A percentile compares a stretch with the other conserved stretches of the same genome.
Conservation (phyloP, 2,888 invertebrate species). For the Sinopyrophorus schimmeli region DNA sequence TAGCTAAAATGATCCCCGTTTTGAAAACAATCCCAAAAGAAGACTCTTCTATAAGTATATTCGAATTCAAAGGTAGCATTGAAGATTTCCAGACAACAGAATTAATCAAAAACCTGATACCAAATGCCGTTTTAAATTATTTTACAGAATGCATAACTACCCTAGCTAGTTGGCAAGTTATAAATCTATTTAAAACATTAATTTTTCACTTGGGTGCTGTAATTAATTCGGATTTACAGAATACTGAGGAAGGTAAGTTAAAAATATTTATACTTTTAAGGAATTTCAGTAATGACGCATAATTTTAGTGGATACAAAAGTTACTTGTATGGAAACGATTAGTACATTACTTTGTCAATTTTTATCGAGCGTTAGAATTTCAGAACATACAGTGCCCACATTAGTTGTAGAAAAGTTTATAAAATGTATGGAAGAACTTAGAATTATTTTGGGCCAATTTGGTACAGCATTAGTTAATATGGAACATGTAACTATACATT, state of each 20-base stretch:
- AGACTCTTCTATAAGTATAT: not conserved
- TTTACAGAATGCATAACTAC: slow-evolving; percentile 45
- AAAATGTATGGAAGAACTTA: slow-evolving; percentile 44
- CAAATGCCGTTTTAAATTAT: slow-evolving; percentile 42
- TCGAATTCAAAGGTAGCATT: not conserved
- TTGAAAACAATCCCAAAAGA: slow-evolving; percentile 38
- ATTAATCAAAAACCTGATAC: slow-evolving; percentile 37
- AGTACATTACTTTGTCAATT: slow-evolving; percentile 44
- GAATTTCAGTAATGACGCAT: too few relatives aligned
- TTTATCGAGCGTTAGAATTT: slow-evolving; percentile 46
- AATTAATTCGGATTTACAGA: slow-evolving; percentile 36
- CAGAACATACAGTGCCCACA: slow-evolving; percentile 47
- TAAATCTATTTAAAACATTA: slow-evolving; percentile 49
- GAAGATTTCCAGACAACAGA: not conserved
- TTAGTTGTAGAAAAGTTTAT: slow-evolving; percentile 47
- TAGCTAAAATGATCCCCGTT: slow-evolving; percentile 46
- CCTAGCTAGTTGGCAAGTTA: slow-evolving; percentile 49
- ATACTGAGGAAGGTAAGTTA: slow-evolving; percentile 34
- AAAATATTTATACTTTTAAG: too few relatives aligned
- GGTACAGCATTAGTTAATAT: slow-evolving; percentile 46
- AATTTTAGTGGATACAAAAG: slow-evolving; percentile 7
- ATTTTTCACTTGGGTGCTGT: slow-evolving; percentile 45
- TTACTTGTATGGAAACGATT: slow-evolving; percentile 42
- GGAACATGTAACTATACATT: slow-evolving; percentile 49
- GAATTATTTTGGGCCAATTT: slow-evolving; percentile 43